Base-by-base conservation (phyloP, 53 echinoderm and acorn worm species). In the Paracentrotus lividus region DNA sequence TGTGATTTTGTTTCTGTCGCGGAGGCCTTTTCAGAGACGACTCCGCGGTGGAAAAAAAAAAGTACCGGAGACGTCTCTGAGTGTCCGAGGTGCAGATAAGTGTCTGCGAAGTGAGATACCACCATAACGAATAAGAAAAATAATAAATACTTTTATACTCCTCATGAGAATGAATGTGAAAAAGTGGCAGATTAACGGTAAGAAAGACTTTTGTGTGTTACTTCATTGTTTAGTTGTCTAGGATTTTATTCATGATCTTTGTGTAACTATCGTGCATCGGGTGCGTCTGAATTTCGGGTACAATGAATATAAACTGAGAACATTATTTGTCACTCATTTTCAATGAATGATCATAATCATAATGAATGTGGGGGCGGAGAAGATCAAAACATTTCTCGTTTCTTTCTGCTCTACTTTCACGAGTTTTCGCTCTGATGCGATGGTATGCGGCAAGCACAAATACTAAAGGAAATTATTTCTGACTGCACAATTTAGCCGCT, bases 371-470 rank as follows among this genome's bases (percentile, higher is more conserved):
- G 40, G 72, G 18, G 72, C 40, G 72, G 72, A 72, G 72, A 72
- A 72, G 72, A 72, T 72, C 40, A 20, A 36, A 72, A 40, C 5
- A 32, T 21, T 4, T 38, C 36, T 36, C 40, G 72, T 72, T 72
- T 72, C 72, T 72, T 72, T 72, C 72, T 20, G 21, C 72, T 36
- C 72, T 72, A 72, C 72, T 38, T 72, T 72, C 72, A 72, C 2
- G 88, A 16, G 33, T 59, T 88, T 51, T 88, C 24, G 32, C 36
- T 88, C 88, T 88, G 88, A 88, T 88, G 88, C 88, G 88, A 88
- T 88, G 88, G 88, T 88, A 34, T 88, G 88, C 88, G 23, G 88
- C 24, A 88, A 56, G 38, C 32, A 38, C 36, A 72, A 40, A 72
- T 40, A 16, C 36, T 38, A 40, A 4, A 72, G 72, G 72, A 72